A percentile compares a stretch with the other conserved stretches of the same genome.
phyloP scores from a whole-genome alignment of 2,113 vertebrate genomes.

The Stegostoma tigrinum region DNA sequence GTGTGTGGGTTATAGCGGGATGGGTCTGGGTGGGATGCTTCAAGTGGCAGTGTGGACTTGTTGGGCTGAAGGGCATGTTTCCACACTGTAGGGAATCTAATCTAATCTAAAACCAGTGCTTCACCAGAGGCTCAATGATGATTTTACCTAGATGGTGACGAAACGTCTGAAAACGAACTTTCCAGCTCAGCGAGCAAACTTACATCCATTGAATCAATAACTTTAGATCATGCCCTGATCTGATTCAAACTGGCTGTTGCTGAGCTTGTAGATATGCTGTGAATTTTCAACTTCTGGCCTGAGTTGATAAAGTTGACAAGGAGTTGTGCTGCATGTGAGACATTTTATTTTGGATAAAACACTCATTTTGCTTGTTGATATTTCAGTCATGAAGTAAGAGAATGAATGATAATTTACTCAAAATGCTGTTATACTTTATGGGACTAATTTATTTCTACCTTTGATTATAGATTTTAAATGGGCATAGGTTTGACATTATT shows the following conservation, averaged over 20 bases:
- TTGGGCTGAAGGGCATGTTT: too few relatives aligned
- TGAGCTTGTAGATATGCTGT: background rate
- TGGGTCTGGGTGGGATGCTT: too few relatives aligned
- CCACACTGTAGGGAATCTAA: too few relatives aligned
- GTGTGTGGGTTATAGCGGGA: too few relatives aligned
- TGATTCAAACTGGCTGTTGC: background rate
- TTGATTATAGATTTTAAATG: background rate
- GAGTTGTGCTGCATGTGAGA: background rate
- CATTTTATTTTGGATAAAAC: background rate
- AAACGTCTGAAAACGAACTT: too few relatives aligned
- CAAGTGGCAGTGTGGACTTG: too few relatives aligned
- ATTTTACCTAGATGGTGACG: too few relatives aligned
- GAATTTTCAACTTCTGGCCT: background rate
- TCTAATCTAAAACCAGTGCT: too few relatives aligned
- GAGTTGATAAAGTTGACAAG: background rate
- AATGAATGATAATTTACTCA: background rate
- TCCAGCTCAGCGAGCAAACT: too few relatives aligned
- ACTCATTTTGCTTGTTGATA: background rate
- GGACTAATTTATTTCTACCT: background rate
- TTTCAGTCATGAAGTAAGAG: background rate
- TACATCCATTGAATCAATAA: too few relatives aligned
- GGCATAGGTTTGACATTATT: too few relatives aligned
- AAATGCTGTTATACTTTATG: background rate
- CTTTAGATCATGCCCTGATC: background rate
- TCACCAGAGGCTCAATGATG: too few relatives aligned